Evolutionary conservation across 1,140 invertebrate genomes (phyloP).

Genomic region (Drosophila orosa): DNA sequence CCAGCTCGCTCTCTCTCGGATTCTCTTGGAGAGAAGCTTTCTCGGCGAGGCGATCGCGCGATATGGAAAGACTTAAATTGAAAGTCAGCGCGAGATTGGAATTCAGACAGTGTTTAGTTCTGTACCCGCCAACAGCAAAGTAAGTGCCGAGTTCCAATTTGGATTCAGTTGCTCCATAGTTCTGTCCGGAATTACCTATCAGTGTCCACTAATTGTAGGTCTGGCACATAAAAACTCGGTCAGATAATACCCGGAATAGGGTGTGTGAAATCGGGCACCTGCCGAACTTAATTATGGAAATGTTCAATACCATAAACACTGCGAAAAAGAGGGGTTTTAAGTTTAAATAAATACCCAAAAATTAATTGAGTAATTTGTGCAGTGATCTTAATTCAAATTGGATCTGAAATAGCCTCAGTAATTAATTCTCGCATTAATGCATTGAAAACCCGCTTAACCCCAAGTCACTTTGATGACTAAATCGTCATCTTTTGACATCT

Average conservation of each 20-base stretch:
- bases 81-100: constrained; percentile 51
- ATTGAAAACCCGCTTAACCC: background rate
- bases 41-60: constrained; percentile 50
- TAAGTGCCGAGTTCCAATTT: constrained; percentile 51
- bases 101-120: constrained; percentile 77
- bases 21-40: constrained; percentile 36
- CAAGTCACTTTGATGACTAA: constrained; percentile 4
- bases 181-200: constrained; percentile 20
- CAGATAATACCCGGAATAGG: constrained; percentile 23
- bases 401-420: background rate
- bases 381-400: background rate
- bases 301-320: background rate
- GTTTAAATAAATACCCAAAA: background rate
- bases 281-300: constrained; percentile 14
- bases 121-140: constrained; percentile 57
- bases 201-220: constrained; percentile 10
- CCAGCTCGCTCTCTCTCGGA: background rate
- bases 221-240: constrained; percentile 29
- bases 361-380: too few species aligned
- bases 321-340: background rate
- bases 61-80: constrained; percentile 77
- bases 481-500: background rate
- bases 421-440: too few species aligned
- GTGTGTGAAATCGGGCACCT: constrained; percentile 38
- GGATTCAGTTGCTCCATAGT: constrained; percentile 18